A percentile compares a stretch with the other conserved stretches of the same genome.
phyloP scores from a whole-genome alignment of 1,140 invertebrate species.

The Halesus radiatus region DNA sequence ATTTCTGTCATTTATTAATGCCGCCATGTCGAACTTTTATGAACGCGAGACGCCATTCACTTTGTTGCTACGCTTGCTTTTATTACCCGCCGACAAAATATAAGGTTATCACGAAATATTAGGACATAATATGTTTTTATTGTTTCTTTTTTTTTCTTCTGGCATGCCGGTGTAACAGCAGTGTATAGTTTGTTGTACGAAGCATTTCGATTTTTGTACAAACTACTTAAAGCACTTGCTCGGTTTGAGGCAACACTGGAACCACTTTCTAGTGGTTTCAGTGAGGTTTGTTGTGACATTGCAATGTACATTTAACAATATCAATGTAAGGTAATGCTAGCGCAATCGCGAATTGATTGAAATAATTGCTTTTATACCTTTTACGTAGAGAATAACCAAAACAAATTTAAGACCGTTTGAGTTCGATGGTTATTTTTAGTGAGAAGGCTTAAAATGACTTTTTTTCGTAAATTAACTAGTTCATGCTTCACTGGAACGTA shows the following conservation, averaged over 20 bases:
- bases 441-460: background rate
- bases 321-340: too few species aligned
- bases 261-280: too few species aligned
- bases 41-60: conserved; percentile 15
- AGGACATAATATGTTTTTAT: conserved; percentile 8
- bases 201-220: too few species aligned
- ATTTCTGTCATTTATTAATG: background rate
- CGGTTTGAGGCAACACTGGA: too few species aligned
- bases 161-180: background rate
- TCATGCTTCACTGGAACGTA: too few species aligned
- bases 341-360: background rate
- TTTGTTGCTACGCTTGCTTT: conserved; percentile 22
- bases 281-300: too few species aligned
- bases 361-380: background rate
- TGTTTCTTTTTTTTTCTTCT: background rate
- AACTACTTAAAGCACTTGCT: too few species aligned
- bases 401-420: too few species aligned
- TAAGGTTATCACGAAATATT: conserved; percentile 25
- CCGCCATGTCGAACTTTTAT: background rate
- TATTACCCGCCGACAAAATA: background rate
- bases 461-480: background rate
- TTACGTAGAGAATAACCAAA: too few species aligned
- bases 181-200: too few species aligned
- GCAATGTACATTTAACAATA: too few species aligned
- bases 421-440: too few species aligned